Conservation (phyloP, 2,797 vertebrate species). For the Lithobates pipiens region DNA sequence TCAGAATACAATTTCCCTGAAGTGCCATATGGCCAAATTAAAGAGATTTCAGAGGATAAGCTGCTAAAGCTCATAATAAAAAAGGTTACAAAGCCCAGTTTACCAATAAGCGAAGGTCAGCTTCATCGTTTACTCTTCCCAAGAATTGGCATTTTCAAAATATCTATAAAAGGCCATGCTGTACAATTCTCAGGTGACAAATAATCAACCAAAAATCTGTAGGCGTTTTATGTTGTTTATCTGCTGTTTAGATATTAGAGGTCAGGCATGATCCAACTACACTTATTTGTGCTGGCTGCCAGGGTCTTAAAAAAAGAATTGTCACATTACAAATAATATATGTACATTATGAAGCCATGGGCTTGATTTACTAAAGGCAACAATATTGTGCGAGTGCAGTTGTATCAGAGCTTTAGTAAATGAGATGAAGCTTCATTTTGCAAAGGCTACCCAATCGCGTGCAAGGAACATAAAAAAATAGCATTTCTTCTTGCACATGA, state of each 20-base stretch:
- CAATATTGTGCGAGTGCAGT: no score
- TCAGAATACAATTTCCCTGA: conserved; percentile 15
- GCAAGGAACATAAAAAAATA: no score
- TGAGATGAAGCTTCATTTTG: no score
- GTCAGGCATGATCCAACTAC: background rate
- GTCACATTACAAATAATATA: no score
- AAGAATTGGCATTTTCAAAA: background rate
- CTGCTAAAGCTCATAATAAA: background rate
- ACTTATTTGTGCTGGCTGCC: background rate
- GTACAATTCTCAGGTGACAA: background rate
- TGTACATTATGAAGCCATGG: no score
- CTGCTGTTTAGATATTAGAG: background rate
- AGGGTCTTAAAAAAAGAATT: background rate
- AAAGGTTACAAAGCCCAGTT: background rate
- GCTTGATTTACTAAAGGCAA: no score
- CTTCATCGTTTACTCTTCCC: background rate
- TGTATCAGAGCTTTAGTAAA: no score
- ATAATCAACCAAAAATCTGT: background rate
- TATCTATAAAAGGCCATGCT: background rate
- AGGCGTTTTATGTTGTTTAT: background rate
- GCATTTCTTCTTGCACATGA: no score
- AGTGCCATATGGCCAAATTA: background rate
- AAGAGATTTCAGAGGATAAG: background rate
- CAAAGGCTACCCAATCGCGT: no score
- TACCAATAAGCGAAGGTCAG: background rate